These are phyloP conservation scores for Centropus bengalensis DNA, from an alignment of 2,113 vertebrate genomes.

Conservation along the genomic window DNA sequence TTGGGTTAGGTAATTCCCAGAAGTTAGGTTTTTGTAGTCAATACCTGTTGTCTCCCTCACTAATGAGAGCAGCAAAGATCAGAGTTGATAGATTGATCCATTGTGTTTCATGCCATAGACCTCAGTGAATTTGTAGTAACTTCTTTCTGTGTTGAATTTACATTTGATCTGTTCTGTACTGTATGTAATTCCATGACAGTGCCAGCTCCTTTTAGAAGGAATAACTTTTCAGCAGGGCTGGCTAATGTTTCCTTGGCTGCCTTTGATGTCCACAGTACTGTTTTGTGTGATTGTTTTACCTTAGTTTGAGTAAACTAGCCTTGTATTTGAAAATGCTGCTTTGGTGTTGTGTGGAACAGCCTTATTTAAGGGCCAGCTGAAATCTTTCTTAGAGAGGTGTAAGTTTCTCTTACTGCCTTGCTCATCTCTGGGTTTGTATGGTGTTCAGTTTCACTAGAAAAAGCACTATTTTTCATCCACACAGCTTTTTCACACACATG, in stretches of 20 bases:
- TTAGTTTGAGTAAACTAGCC: not conserved
- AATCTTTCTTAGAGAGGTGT: conserved; percentile 12
- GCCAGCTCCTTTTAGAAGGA: not conserved
- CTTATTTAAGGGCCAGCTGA: not conserved
- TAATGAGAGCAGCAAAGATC: not conserved
- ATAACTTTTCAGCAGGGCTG: not conserved
- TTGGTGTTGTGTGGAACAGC: not conserved
- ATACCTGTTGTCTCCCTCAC: not conserved
- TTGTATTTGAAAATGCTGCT: not conserved
- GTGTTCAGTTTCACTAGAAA: conserved; percentile 24
- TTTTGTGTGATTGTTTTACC: not conserved
- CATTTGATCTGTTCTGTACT: not conserved
- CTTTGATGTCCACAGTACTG: not conserved
- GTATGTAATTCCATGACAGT: not conserved
- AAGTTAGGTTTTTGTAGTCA: not conserved
- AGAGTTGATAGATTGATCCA: not conserved
- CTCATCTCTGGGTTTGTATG: not conserved
- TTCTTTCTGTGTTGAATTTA: not conserved
- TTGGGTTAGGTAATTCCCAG: not conserved
- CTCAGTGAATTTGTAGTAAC: not conserved
- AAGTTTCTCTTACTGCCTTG: not conserved
- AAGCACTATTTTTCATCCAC: conserved; percentile 38
- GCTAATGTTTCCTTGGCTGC: not conserved
- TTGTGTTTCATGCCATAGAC: not conserved
- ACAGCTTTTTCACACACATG: conserved; percentile 14